Conservation (phyloP, 2,797 vertebrate species). For the Parambassis ranga region DNA sequence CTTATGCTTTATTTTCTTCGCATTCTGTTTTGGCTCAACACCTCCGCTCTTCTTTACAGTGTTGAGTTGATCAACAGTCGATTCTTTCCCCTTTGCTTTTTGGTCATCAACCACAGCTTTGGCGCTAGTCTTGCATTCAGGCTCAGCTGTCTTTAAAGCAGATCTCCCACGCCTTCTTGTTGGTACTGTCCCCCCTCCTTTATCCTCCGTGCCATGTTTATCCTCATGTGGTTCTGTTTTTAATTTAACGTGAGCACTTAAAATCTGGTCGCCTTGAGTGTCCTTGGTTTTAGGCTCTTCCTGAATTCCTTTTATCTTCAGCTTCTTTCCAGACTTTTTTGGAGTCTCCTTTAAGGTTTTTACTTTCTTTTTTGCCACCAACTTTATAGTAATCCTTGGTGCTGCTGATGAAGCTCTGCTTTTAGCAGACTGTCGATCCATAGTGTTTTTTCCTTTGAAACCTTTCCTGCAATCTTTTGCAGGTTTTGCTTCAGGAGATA, state of each 20-base stretch:
- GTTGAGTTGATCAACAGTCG: slow-evolving; percentile 41
- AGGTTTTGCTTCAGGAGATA: slow-evolving; percentile 64
- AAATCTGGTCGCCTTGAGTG: slow-evolving; percentile 81
- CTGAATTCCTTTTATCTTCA: slow-evolving; percentile 82
- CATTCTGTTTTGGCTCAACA: slow-evolving; percentile 60
- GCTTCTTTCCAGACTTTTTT: slow-evolving; percentile 73
- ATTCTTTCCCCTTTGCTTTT: slow-evolving; percentile 66
- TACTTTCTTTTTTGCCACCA: slow-evolving; percentile 82
- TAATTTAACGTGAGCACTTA: slow-evolving; percentile 85
- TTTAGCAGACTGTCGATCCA: slow-evolving; percentile 68
- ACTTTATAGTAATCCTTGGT: slow-evolving; percentile 84
- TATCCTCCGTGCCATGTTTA: slow-evolving; percentile 51
- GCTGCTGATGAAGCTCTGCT: slow-evolving; percentile 56
- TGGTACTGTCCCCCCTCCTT: slow-evolving; percentile 51
- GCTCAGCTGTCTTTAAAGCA: slow-evolving; percentile 66
- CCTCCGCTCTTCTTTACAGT: slow-evolving; percentile 39
- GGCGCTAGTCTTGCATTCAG: slow-evolving; percentile 47
- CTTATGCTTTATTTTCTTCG: slow-evolving; percentile 62
- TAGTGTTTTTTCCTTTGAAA: slow-evolving; percentile 70
- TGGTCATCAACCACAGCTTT: slow-evolving; percentile 72
- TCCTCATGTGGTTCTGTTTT: slow-evolving; percentile 74
- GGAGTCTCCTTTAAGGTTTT: slow-evolving; percentile 68
- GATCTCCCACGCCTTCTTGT: slow-evolving; percentile 78
- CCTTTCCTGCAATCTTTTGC: slow-evolving; percentile 72
- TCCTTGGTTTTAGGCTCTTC: slow-evolving; percentile 82